Evolutionary conservation across 2,888 invertebrate genomes (phyloP).

Genomic region (Notocelia uddmanniana): DNA sequence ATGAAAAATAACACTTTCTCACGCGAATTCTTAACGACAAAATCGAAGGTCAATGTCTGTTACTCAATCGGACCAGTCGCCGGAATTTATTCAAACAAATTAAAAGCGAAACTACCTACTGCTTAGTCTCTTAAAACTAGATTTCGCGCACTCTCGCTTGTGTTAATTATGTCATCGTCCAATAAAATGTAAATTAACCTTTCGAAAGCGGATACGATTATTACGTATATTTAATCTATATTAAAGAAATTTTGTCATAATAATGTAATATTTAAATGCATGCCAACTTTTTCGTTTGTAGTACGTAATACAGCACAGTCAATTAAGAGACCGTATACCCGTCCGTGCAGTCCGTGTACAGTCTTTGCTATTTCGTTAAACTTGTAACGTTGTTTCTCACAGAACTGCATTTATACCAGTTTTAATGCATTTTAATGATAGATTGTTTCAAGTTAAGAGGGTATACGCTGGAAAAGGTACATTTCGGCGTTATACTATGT

Average conservation of each 20-base stretch:
- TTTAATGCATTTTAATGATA: no score
- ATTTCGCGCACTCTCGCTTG: conserved; percentile 48
- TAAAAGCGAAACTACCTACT: conserved; percentile 56
- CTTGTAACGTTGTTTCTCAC: no score
- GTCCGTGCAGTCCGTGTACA: no score
- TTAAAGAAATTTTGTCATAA: conserved; percentile 19
- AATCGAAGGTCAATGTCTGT: conserved; percentile 64
- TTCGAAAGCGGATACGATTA: conserved; percentile 47
- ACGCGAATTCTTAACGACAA: conserved; percentile 55
- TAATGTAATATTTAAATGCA: background rate
- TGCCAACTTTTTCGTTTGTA: background rate
- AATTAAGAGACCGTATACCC: no score
- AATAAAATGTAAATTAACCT: conserved; percentile 49
- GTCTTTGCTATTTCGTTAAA: no score
- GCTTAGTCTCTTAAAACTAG: conserved; percentile 52
- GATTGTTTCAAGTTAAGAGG: no score
- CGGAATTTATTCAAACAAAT: conserved; percentile 52
- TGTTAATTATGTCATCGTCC: conserved; percentile 46
- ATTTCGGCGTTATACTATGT: no score
- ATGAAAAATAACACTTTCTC: conserved; percentile 56
- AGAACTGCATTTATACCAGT: no score
- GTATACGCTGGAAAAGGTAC: no score
- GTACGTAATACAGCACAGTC: no score
- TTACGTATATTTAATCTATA: conserved; percentile 17
- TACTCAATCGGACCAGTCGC: conserved; percentile 52